Evolutionary conservation across 2,797 vertebrate species (phyloP), one percentile per base, ranked within the genome.

Genomic region (Glossophaga mutica): DNA sequence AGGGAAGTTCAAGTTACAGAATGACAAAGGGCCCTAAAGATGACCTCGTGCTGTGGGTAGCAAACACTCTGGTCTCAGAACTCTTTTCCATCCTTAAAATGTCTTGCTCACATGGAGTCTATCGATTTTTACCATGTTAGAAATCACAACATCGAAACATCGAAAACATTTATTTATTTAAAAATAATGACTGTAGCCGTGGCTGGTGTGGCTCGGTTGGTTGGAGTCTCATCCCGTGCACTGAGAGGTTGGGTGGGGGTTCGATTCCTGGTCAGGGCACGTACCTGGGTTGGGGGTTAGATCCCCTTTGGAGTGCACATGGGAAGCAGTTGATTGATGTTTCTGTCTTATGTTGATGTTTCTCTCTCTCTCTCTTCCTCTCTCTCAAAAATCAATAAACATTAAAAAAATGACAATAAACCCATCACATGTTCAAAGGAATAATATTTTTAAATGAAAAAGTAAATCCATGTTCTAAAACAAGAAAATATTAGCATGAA

Each of bases 1-100:
- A 67, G 39, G 19, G 9, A 12, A 9, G 24, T 12, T 34, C 4
- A 0, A 32, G 34, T 50, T 3, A 7, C 29, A 29, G 57, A 74
- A 4, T 14, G 57, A 29, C 39, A 24, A 48, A 48, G 16, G 59
- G 4, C 9, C 16, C 44, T n/a, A 11, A 7, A 37, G 79, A 12
- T 2, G 14, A 4, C 12, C 57, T 46, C 7, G 3, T 5, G 5
- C 11, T 6, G 5, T 21, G 34, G 7, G 1, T 42, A 6, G 12
- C 82, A 16, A 0, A 9, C 3, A 0, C 9, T 46, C 44, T 46
- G n/a, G 22, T 26, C 62, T 73, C 37, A 19, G 79, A 70, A n/a
- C 46, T 2, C 19, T 19, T 59, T 42, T 50, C 19, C 46, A 4
- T 4, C n/a, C 52, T 39, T n/a, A 32, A 59, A 22, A n/a, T 48